A percentile compares a stretch with the other conserved stretches of the same genome.
Evolutionary conservation across 2,797 vertebrate species (phyloP).

Genomic region (Cichlasoma orientale): DNA sequence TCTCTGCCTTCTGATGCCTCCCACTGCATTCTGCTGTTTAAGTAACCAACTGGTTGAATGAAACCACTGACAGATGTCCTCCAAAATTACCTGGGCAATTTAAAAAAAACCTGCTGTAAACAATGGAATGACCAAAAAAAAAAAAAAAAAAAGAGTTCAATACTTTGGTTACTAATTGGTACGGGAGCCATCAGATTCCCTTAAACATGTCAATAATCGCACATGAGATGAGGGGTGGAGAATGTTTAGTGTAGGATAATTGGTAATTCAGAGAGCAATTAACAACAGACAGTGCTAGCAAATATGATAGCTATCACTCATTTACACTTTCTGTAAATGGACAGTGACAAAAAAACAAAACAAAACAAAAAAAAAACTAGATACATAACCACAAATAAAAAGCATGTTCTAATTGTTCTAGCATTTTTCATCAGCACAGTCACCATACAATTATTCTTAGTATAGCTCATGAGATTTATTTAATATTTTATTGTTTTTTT

Average conservation of each 20-base stretch:
- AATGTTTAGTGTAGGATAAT: neutral
- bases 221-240: constrained; percentile 2
- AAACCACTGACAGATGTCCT: constrained; percentile 8
- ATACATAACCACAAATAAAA: neutral
- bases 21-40: constrained; percentile 7
- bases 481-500: too few relatives aligned
- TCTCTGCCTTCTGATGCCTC: neutral
- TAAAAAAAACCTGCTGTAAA: constrained; percentile 44
- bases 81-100: constrained; percentile 53
- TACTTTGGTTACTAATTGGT: too few relatives aligned
- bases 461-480: neutral
- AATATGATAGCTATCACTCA: constrained; percentile 38
- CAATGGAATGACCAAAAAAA: constrained; percentile 11
- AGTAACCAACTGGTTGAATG: constrained; percentile 34
- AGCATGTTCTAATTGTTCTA: constrained; percentile 3
- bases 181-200: constrained; percentile 14
- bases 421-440: constrained; percentile 5
- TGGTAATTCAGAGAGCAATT: constrained; percentile 43
- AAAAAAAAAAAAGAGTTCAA: too few relatives aligned
- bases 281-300: constrained; percentile 9
- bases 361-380: constrained; percentile 1
- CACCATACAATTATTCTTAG: neutral
- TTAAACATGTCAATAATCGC: constrained; percentile 24
- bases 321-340: constrained; percentile 36
- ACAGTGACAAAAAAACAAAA: constrained; percentile 1